These are phyloP conservation scores for Daboia siamensis DNA, from an alignment of 2,113 vertebrate genomes.

Conservation along the genomic window DNA sequence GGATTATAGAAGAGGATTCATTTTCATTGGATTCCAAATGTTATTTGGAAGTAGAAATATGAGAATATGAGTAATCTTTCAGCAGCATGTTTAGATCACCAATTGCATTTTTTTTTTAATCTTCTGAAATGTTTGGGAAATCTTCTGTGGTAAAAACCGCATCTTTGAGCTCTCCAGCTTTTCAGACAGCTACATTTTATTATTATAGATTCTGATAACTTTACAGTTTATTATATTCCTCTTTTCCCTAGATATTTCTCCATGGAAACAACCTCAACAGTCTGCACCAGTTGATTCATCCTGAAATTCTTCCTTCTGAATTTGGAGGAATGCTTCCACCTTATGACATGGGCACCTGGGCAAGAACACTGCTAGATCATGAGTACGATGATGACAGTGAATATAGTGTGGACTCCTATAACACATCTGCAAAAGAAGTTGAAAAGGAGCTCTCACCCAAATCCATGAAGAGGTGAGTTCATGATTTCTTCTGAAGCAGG, in stretches of 20 bases:
- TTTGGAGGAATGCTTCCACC: slow-evolving; percentile 97
- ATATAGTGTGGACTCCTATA: slow-evolving; percentile 87
- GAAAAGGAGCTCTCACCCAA: slow-evolving; percentile 93
- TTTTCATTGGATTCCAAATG: background rate
- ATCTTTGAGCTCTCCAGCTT: background rate
- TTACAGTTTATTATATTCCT: background rate
- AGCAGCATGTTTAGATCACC: background rate
- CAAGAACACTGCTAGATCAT: slow-evolving; percentile 94
- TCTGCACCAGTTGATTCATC: slow-evolving; percentile 93
- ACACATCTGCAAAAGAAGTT: slow-evolving; percentile 81
- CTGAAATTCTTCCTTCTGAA: slow-evolving; percentile 96
- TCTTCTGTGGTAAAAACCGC: background rate
- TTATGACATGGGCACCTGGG: slow-evolving; percentile 98
- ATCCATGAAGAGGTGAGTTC: slow-evolving; percentile 91
- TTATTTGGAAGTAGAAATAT: background rate
- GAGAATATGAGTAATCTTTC: background rate
- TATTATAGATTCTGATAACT: background rate
- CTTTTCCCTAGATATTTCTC: slow-evolving; percentile 88
- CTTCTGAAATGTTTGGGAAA: background rate
- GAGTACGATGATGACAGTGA: slow-evolving; percentile 97
- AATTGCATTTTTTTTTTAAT: background rate
- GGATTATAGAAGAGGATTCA: background rate
- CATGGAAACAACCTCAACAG: slow-evolving; percentile 98
- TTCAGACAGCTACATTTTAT: background rate
- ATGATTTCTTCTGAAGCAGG: background rate